phyloP scores from a whole-genome alignment of 2,797 vertebrate genomes.

The Phyllotis vaccarum region DNA sequence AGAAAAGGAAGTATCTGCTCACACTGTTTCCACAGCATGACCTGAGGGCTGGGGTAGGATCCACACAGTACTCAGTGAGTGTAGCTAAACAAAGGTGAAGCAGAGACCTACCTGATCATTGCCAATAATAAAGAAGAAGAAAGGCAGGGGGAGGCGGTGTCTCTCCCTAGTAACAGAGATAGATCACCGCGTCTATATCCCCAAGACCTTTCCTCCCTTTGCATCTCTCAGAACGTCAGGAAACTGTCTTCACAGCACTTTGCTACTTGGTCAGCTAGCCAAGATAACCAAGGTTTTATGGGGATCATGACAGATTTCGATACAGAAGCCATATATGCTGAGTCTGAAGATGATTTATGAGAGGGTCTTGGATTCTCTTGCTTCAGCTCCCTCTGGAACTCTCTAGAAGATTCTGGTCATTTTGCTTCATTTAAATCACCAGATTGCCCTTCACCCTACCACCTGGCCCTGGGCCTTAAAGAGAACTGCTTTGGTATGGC shows the following conservation, averaged over 20 bases:
- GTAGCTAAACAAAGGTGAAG: not conserved
- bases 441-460: constrained; percentile 71
- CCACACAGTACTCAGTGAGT: accelerated
- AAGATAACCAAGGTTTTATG: not conserved
- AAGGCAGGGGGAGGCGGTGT: not conserved
- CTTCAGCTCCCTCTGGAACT: constrained; percentile 66
- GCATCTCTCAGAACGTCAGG: not conserved
- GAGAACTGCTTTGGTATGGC: not conserved
- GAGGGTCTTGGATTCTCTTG: constrained; percentile 23
- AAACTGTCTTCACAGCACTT: not conserved
- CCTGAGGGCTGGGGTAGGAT: not conserved
- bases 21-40: not conserved
- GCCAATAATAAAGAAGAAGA: not conserved
- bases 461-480: constrained; percentile 61
- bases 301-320: not conserved
- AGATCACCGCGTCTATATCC: not conserved
- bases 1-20: not conserved
- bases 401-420: constrained; percentile 66
- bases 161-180: not conserved
- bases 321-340: not conserved
- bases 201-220: not conserved
- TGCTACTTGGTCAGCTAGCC: not conserved
- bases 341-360: constrained; percentile 52
- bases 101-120: not conserved
- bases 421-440: constrained; percentile 72